phyloP scores from a whole-genome alignment of 2,888 invertebrate genomes.

The Poecilus cupreus region DNA sequence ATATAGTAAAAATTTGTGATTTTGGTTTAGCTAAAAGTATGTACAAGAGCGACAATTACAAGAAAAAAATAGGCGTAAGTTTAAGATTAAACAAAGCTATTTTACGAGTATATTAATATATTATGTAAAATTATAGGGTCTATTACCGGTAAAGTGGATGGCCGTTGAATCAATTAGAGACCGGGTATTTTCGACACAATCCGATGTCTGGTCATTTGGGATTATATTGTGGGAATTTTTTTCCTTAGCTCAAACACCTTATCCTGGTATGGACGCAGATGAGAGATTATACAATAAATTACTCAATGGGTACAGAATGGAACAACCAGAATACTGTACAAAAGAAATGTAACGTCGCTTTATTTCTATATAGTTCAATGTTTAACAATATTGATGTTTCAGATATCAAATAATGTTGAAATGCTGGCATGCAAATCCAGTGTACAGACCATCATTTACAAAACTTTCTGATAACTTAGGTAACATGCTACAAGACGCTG shows the following conservation, averaged over 20 bases:
- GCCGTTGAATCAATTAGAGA: slow-evolving; percentile 95
- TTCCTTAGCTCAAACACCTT: slow-evolving; percentile 89
- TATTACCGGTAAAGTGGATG: slow-evolving; percentile 97
- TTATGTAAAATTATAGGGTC: slow-evolving; percentile 77
- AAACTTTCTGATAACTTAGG: slow-evolving; percentile 85
- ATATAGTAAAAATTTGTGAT: slow-evolving; percentile 96
- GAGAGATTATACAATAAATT: slow-evolving; percentile 83
- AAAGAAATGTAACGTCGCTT: slow-evolving; percentile 79
- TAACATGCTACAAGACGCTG: slow-evolving; percentile 86
- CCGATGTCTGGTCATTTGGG: slow-evolving; percentile 96
- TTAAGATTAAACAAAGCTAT: background rate
- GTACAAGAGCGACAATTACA: slow-evolving; percentile 92
- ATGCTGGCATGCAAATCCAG: too few relatives aligned
- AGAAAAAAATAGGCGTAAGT: slow-evolving; percentile 89
- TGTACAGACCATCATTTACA: slow-evolving; percentile 85
- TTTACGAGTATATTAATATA: too few relatives aligned
- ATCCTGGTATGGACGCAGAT: slow-evolving; percentile 87
- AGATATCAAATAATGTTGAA: too few relatives aligned
- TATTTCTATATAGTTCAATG: too few relatives aligned
- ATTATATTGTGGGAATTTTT: slow-evolving; percentile 94
- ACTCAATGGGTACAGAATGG: slow-evolving; percentile 90
- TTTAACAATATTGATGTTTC: too few relatives aligned
- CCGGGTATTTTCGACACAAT: slow-evolving; percentile 93
- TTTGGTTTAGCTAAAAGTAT: slow-evolving; percentile 95
- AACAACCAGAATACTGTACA: slow-evolving; percentile 89